A percentile compares a stretch with the other conserved stretches of the same genome.
Evolutionary conservation across 2,113 vertebrate genomes (phyloP).

Genomic region (Rallus limicola): DNA sequence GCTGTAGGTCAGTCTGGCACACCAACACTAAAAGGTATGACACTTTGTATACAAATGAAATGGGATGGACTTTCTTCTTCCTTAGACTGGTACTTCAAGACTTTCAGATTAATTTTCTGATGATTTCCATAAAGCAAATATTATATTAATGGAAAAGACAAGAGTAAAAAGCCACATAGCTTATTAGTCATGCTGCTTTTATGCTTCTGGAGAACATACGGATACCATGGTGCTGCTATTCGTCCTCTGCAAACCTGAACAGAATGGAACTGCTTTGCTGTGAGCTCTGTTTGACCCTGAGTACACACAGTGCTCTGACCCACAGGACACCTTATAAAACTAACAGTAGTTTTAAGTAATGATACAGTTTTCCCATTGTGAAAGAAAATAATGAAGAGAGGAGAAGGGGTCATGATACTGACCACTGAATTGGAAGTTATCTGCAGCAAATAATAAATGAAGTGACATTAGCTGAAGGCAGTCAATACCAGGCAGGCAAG

Average conservation of each 20-base stretch:
- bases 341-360: background rate
- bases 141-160: background rate
- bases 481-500: background rate
- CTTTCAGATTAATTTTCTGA: background rate
- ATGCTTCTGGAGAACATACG: background rate
- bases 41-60: background rate
- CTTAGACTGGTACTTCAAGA: background rate
- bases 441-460: background rate
- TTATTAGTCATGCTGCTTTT: background rate
- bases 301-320: background rate
- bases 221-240: background rate
- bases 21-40: background rate
- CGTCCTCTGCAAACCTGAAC: accelerated
- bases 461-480: constrained; percentile 26
- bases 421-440: constrained; percentile 9
- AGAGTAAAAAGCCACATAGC: background rate
- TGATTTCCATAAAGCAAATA: background rate
- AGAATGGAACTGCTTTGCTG: background rate
- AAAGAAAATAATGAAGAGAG: background rate
- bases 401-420: background rate
- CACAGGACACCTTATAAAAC: background rate
- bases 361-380: background rate
- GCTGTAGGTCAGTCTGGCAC: background rate
- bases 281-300: background rate
- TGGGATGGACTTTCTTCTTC: background rate